A percentile compares a stretch with the other conserved stretches of the same genome.
These are phyloP conservation scores for Anguilla pacifica DNA, from an alignment of 2,797 vertebrate species.

Conservation along the genomic window DNA sequence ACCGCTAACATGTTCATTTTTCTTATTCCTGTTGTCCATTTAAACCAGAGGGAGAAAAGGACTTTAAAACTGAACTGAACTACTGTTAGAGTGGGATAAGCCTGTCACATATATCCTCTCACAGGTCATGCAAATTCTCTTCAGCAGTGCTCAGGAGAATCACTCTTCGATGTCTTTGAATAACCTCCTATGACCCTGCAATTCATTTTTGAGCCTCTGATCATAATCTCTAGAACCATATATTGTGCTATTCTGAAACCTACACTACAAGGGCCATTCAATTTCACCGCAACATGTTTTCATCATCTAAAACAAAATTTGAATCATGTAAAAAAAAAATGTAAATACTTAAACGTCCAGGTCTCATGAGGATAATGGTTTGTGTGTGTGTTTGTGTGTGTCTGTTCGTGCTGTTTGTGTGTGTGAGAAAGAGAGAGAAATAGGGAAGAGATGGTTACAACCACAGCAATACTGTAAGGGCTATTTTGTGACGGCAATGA, in stretches of 20 bases:
- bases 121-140: background rate
- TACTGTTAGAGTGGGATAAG: constrained; percentile 31
- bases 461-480: too few relatives aligned
- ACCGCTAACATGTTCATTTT: constrained; percentile 66
- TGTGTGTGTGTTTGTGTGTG: constrained; percentile 16
- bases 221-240: background rate
- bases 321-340: background rate
- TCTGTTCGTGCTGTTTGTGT: constrained; percentile 12
- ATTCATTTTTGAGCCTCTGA: background rate
- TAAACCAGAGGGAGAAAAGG: constrained; percentile 57
- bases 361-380: background rate
- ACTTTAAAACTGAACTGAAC: constrained; percentile 53
- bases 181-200: background rate
- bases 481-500: too few relatives aligned
- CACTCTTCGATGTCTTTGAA: constrained; percentile 37
- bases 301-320: background rate
- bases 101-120: constrained; percentile 53
- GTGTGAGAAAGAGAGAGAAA: too few relatives aligned
- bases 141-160: background rate
- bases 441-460: too few relatives aligned
- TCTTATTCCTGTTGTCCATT: constrained; percentile 56
- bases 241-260: background rate
- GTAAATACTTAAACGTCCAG: background rate
- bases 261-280: background rate
- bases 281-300: background rate